Percentiles rank a stretch among this genome's conserved stretches.
phyloP scores from a whole-genome alignment of 1,140 invertebrate genomes.

The Listronotus oregonensis region DNA sequence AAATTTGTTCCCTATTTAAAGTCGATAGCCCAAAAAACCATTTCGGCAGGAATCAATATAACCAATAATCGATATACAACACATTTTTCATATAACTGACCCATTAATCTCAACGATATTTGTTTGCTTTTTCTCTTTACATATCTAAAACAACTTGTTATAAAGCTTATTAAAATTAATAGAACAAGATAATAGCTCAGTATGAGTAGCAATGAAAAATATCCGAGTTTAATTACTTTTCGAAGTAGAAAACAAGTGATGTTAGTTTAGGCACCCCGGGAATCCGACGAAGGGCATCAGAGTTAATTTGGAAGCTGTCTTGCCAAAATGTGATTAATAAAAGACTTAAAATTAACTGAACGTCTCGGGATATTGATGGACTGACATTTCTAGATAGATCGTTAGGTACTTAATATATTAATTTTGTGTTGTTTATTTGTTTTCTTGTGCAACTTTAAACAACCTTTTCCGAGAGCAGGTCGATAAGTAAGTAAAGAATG shows the following conservation, averaged over 20 bases:
- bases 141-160: constrained; percentile 23
- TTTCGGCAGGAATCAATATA: too few relatives aligned
- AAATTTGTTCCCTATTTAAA: too few relatives aligned
- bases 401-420: constrained; percentile 30
- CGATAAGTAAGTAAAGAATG: too few relatives aligned
- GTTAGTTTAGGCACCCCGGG: constrained; percentile 49
- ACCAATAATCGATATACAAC: too few relatives aligned
- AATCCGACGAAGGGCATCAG: constrained; percentile 44
- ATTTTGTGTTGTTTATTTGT: constrained; percentile 24
- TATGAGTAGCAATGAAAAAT: constrained; percentile 45
- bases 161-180: constrained; percentile 48
- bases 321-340: constrained; percentile 49
- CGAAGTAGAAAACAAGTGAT: constrained; percentile 44
- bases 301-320: constrained; percentile 50
- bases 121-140: neutral
- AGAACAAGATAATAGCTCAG: constrained; percentile 45
- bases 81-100: too few relatives aligned
- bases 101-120: too few relatives aligned
- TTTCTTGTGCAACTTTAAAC: constrained; percentile 1
- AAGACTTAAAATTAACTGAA: constrained; percentile 37
- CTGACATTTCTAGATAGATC: constrained; percentile 14
- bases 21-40: too few relatives aligned
- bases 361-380: constrained; percentile 29
- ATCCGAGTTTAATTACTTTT: constrained; percentile 27
- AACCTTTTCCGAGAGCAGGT: too few relatives aligned